phyloP scores from a whole-genome alignment of 1,140 invertebrate genomes.

The Drosophila sp. region DNA sequence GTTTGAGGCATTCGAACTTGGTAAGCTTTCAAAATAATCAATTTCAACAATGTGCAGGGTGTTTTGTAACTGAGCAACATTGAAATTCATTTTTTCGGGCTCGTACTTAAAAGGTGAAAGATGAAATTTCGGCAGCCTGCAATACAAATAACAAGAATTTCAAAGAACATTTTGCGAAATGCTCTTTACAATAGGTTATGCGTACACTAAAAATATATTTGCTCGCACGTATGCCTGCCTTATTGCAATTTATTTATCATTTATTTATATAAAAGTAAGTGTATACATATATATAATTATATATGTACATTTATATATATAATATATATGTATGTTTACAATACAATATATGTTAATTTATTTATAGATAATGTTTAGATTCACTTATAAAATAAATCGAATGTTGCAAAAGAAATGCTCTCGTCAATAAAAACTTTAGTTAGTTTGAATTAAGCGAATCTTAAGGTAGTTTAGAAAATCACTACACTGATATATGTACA shows the following conservation, averaged over 20 bases:
- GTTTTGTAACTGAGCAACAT: slow-evolving; percentile 1
- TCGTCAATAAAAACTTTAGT: slow-evolving; percentile 63
- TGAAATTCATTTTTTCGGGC: slow-evolving; percentile 11
- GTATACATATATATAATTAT: slow-evolving; percentile 25
- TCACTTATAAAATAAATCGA: slow-evolving; percentile 62
- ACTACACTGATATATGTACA: slow-evolving; percentile 8
- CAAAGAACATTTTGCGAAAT: slow-evolving; percentile 51
- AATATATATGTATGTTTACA: slow-evolving; percentile 26
- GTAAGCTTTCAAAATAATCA: background rate
- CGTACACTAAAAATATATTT: slow-evolving; percentile 70
- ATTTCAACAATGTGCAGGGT: slow-evolving; percentile 8
- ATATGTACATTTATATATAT: slow-evolving; percentile 23
- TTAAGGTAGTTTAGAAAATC: slow-evolving; percentile 56
- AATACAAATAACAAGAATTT: slow-evolving; percentile 60
- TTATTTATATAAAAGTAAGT: slow-evolving; percentile 36
- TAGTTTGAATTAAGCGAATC: slow-evolving; percentile 75
- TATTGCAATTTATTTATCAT: slow-evolving; percentile 43
- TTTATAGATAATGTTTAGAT: slow-evolving; percentile 70
- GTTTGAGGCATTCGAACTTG: too few relatives aligned
- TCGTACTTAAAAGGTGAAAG: slow-evolving; percentile 50
- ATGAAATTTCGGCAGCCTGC: slow-evolving; percentile 46
- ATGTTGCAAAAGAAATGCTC: slow-evolving; percentile 70
- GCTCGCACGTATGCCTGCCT: slow-evolving; percentile 17
- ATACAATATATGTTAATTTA: slow-evolving; percentile 24
- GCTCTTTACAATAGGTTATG: slow-evolving; percentile 72